phyloP scores from a whole-genome alignment of 64 coral and sea anemone species.

The Hydrozoanthus tunicans region DNA sequence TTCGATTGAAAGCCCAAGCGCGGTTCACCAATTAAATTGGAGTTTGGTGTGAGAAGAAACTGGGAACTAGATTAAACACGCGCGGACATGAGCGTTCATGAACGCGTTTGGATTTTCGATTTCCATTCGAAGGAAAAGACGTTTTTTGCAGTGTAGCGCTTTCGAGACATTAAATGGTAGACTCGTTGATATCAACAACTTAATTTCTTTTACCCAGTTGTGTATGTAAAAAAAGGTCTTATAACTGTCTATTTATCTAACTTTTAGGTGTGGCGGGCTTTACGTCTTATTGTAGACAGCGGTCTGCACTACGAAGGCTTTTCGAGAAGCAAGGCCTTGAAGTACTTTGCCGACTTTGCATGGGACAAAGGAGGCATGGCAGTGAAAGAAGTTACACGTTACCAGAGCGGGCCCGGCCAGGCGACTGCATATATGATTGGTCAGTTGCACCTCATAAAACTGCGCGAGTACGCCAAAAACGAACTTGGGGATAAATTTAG shows the following conservation, averaged over 20 bases:
- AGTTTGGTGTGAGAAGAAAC: no score
- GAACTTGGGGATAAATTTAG: conserved; percentile 66
- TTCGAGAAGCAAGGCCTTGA: conserved; percentile 68
- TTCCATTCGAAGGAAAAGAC: no score
- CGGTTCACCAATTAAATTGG: no score
- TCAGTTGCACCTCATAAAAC: conserved; percentile 58
- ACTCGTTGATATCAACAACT: neutral
- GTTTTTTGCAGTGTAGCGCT: no score
- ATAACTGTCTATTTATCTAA: neutral
- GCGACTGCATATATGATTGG: conserved; percentile 81
- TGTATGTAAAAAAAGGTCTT: no score
- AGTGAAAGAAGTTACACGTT: conserved; percentile 70
- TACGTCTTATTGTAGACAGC: conserved; percentile 79
- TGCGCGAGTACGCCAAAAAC: conserved; percentile 54
- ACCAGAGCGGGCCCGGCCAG: conserved; percentile 81
- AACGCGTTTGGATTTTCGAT: no score
- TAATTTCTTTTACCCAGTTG: neutral
- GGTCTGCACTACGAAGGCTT: conserved; percentile 80
- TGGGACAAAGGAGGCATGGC: conserved; percentile 65
- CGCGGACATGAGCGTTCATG: no score
- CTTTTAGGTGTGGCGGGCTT: conserved; percentile 72
- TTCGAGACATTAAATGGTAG: no score
- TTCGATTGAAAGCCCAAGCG: no score
- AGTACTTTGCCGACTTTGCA: conserved; percentile 69
- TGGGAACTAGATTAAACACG: no score